Base-by-base conservation (phyloP, 1,140 invertebrate species). In the Holcopasites calliopsidis region DNA sequence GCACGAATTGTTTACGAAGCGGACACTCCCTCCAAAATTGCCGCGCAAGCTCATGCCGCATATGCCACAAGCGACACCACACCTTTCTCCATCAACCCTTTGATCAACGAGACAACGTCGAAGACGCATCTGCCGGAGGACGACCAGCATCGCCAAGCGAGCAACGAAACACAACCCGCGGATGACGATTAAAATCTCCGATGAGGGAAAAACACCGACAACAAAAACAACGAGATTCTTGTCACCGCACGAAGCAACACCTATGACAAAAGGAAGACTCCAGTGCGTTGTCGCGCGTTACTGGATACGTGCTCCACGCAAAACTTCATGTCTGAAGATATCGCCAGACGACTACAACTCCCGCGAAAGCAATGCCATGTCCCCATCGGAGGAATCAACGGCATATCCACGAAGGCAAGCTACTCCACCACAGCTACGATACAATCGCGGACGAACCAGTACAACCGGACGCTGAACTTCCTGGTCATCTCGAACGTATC, bases 231-330 rank as follows among this genome's bases (percentile, higher is more conserved):
- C 16, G 35, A 58, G 11, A n/a, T n/a, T n/a, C 35, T 58, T 3
- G 33, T 58, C 6, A 58, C 55, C 7, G 55, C 55, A 0, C 8
- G 35, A 5, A 16, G 26, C 23, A 13, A 0, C 1, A 8, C 44
- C 0, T 7, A 44, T 0, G 21, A 44, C 13, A 23, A 61, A 0
- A 16, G 44, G 2, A 3, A 42, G 35, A 2, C 6, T 26, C 21
- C 4, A 0, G 3, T 61, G 1, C 8, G 3, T 28, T 61, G 58
- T 49, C 68, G 73, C 0, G 28, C 31, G 5, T 54, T 79, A 0
- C 13, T 79, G 3, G 80, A 82, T 21, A 79, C 80, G 13, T 71
- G 73, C 23, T 57, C 77, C 5, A 69, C 73, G 0, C 31, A 57
- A 0, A 79, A 82, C 47, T 82, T 82, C 44, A 79, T 79, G 0